These are phyloP conservation scores for Tokudaia muenninki DNA, from an alignment of 2,797 vertebrate genomes.

Conservation along the genomic window DNA sequence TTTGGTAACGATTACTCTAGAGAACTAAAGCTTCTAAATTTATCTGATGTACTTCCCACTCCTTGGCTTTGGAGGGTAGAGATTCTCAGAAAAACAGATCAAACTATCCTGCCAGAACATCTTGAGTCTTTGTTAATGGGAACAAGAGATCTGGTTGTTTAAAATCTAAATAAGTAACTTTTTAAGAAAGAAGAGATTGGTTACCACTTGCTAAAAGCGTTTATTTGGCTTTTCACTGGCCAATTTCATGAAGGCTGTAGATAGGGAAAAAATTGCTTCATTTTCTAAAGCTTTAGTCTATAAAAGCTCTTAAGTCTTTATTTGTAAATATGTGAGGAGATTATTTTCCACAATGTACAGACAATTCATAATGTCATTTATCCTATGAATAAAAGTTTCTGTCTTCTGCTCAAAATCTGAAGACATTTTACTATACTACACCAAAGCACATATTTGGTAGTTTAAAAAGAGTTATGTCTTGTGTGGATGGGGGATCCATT, in stretches of 20 bases:
- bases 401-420: neutral
- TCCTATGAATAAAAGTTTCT: neutral
- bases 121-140: neutral
- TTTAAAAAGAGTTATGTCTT: neutral
- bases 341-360: neutral
- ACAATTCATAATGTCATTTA: neutral
- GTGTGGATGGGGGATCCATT: neutral
- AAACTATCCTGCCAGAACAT: neutral
- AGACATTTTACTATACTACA: neutral
- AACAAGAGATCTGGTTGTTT: neutral
- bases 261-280: neutral
- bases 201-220: neutral
- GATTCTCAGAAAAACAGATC: neutral
- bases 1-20: neutral
- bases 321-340: conserved; percentile 6
- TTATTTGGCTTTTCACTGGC: neutral
- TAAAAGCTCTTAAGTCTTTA: conserved; percentile 41
- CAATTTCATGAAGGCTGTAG: conserved; percentile 23
- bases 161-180: neutral
- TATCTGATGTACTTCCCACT: neutral
- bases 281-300: neutral
- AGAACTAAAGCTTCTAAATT: neutral
- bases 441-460: neutral
- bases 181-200: neutral
- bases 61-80: neutral